Base-by-base conservation (phyloP, 2,113 vertebrate species). In the Perca schrenkii region DNA sequence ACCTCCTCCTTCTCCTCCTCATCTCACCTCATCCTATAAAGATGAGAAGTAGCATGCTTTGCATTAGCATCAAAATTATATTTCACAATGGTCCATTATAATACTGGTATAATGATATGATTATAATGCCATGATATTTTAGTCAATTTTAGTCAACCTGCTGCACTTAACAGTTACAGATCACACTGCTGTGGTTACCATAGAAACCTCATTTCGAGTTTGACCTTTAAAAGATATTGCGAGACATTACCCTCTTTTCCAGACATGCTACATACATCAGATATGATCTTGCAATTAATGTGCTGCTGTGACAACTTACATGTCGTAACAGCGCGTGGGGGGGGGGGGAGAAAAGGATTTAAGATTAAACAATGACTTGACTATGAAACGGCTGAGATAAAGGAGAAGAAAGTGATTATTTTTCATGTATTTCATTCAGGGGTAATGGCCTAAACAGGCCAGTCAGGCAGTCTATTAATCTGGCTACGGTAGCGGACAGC, bases 381-480 rank as follows among this genome's bases (percentile, higher is more conserved):
- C 31, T 12, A 46, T 71, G 72, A 74, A 81, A 68, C 0, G 2
- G 61, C 74, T 4, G 22, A 66, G 74, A 72, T 80, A 53, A 86
- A 61, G 25, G 21, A 77, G 57, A 69, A 69, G 56, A 71, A 11
- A 16, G 63, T 86, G 58, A 67, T 88, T 83, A 76, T 81, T 88
- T 49, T 74, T 68, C 68, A 73, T 84, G 28, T 77, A 56, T 77
- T 65, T 83, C 34, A 66, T 88, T 76, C 52, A 50, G 52, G 46
- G 56, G 34, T 84, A 84, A 87, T 79, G 71, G 3, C 62, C 66
- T 79, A 67, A 85, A 77, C 83, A 2, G 56, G 68, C 56, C 31
- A 34, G 61, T 56, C 52, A 40, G 74, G 56, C 50, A 74, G 79
- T 79, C 82, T 74, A 85, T 88, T 84, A 84, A 88, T 91, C 86